Conservation (phyloP, 2,888 invertebrate genomes). For the Eristalinus sepulchralis region DNA sequence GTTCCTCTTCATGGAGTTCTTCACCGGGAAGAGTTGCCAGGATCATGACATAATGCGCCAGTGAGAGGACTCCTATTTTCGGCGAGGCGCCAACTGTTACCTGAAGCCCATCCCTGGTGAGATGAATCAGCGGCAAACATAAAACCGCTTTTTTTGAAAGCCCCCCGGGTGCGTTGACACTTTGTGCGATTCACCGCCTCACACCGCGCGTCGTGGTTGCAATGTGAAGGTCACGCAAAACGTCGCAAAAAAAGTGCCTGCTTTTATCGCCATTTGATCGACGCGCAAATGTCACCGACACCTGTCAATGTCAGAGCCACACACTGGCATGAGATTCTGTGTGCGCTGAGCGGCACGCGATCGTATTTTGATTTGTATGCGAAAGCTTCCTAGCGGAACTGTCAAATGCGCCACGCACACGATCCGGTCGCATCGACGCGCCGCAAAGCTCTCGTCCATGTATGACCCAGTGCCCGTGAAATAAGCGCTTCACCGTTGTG, state of each 20-base stretch:
- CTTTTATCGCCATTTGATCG: slow-evolving; percentile 25
- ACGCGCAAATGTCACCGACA: slow-evolving; percentile 61
- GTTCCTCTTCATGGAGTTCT: background rate
- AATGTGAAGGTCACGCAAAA: slow-evolving; percentile 62
- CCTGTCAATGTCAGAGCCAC: slow-evolving; percentile 40
- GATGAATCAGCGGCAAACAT: slow-evolving; percentile 30
- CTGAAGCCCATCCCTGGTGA: slow-evolving; percentile 13
- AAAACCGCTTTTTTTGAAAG: slow-evolving; percentile 18
- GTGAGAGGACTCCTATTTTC: background rate
- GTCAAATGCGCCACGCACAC: background rate
- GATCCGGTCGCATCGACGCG: background rate
- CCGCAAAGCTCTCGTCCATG: background rate
- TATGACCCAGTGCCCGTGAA: slow-evolving; percentile 61
- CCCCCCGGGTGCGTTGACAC: slow-evolving; percentile 50
- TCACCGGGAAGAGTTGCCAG: background rate
- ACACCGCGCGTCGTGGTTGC: slow-evolving; percentile 23
- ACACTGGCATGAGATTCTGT: background rate
- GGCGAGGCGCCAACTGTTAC: background rate
- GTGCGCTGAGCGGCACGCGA: slow-evolving; percentile 23
- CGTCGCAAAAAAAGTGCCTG: slow-evolving; percentile 39
- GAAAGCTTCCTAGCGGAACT: background rate
- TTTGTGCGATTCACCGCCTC: background rate
- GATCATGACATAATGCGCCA: background rate
- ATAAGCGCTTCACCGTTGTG: background rate
- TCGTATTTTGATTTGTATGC: background rate